These are phyloP conservation scores for Silurus glanis DNA, from an alignment of 2,113 vertebrate genomes.

Conservation along the genomic window DNA sequence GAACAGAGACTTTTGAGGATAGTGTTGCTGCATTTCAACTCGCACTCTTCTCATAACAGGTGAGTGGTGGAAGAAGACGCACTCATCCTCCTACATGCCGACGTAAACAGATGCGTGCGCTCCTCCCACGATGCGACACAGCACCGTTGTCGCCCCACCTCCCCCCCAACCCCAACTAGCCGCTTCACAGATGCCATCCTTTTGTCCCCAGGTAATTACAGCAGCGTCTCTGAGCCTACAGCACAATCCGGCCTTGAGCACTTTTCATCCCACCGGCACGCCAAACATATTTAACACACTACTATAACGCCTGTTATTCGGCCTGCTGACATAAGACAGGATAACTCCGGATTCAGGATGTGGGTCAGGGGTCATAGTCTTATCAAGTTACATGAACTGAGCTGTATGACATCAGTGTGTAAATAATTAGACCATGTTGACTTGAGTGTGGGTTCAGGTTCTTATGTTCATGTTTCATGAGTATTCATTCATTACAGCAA, in stretches of 20 bases:
- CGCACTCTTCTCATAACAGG: conserved; percentile 48
- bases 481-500: not conserved
- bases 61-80: conserved; percentile 45
- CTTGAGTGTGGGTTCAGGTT: not conserved
- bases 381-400: conserved; percentile 33
- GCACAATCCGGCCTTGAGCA: conserved; percentile 33
- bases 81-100: conserved; percentile 48
- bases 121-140: conserved; percentile 51
- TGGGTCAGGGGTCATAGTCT: conserved; percentile 25
- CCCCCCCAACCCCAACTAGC: conserved; percentile 58
- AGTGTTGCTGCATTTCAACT: conserved; percentile 39
- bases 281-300: conserved; percentile 14
- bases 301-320: not conserved
- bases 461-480: not conserved
- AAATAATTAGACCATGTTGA: conserved; percentile 14
- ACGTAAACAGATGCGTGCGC: conserved; percentile 58
- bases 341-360: conserved; percentile 20
- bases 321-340: not conserved
- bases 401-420: conserved; percentile 20
- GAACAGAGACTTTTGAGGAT: conserved; percentile 18
- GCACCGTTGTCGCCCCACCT: conserved; percentile 47
- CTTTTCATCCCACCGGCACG: conserved; percentile 20
- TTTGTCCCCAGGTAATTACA: conserved; percentile 67
- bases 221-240: conserved; percentile 30
- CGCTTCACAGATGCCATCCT: conserved; percentile 68